A percentile compares a stretch with the other conserved stretches of the same genome.
phyloP scores from a whole-genome alignment of 2,888 invertebrate genomes.

The Yponomeuta cagnagella region DNA sequence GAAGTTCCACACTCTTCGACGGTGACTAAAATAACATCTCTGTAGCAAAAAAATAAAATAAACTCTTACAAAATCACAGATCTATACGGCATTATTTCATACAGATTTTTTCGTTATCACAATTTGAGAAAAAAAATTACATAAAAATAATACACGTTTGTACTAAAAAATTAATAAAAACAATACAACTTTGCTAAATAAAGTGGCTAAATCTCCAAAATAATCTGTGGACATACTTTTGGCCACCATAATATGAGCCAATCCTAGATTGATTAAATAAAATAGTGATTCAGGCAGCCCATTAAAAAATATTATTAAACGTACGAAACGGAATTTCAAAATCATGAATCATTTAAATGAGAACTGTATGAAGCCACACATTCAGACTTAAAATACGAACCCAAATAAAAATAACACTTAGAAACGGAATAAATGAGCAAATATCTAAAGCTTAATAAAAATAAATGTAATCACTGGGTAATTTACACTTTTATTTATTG shows the following conservation, averaged over 20 bases:
- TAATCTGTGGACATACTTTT: no score
- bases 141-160: neutral
- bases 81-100: slow-evolving; percentile 1
- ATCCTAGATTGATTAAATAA: no score
- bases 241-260: no score
- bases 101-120: neutral
- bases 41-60: slow-evolving; percentile 6
- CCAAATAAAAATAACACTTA: no score
- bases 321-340: neutral
- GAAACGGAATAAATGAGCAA: neutral
- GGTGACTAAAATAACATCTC: neutral
- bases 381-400: no score
- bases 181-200: no score
- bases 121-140: neutral
- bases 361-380: no score
- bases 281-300: no score
- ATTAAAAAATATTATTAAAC: no score
- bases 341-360: neutral
- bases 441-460: neutral
- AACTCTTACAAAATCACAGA: slow-evolving; percentile 13
- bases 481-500: no score
- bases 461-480: neutral
- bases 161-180: neutral
- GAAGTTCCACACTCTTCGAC: neutral
- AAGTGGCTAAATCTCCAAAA: no score